Base-by-base conservation (phyloP, 2,113 vertebrate genomes). In the Crotalus helleri region DNA sequence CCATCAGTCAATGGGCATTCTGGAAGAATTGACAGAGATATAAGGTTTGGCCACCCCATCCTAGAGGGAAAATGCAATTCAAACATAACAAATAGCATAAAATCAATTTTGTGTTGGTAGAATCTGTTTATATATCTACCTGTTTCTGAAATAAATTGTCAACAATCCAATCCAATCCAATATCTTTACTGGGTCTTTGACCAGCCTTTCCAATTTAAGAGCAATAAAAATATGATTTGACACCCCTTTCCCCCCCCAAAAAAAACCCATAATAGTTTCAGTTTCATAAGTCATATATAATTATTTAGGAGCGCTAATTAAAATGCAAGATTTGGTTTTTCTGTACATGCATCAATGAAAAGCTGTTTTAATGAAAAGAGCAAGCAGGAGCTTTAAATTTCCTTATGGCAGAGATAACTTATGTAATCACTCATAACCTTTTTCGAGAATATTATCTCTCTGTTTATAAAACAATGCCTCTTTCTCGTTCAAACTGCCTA, bases 381-480 rank as follows among this genome's bases (percentile, higher is more conserved):
- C 98, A 98, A 97, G 96, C 88, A 95, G 96, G 96, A 96, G 97
- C 96, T 97, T 96, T 97, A 97, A 96, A 98, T 97, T 98, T 98
- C 97, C 96, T 97, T 96, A 97, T 97, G 97, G 97, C 95, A 95
- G 97, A 98, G 98, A 98, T 98, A 98, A 98, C 97, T 98, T 98
- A 96, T 91, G 94, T 97, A 98, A 98, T 98, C 97, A 97, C 94
- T 64, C 92, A 92, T 98, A 98, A 98, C 98, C 98, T 98, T 98
- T 98, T 96, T 97, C 96, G 95, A 97, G 97, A 98, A 98, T 98
- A 98, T 98, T 98, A 98, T 98, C 98, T 98, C 96, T 93, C 97
- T 98, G 91, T 97, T 98, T 98, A 97, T 98, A 98, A 98, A 98
- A 98, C 98, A 98, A 98, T 98, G 97, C 96, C 96, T 97, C 96